phyloP scores from a whole-genome alignment of 2,888 invertebrate species.

The Clepsis dumicolana region DNA sequence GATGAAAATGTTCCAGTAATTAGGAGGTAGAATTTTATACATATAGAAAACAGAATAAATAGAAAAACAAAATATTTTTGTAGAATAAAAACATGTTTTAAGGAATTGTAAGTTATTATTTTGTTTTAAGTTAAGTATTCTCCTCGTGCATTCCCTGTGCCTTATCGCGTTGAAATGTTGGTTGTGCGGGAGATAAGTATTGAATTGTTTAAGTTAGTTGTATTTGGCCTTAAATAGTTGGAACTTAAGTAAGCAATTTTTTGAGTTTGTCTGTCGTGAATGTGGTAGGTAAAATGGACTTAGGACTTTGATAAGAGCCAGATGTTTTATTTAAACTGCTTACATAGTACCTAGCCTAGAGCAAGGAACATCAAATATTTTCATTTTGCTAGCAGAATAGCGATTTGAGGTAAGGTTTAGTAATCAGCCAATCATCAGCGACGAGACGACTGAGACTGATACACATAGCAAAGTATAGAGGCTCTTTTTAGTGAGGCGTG shows the following conservation, averaged over 20 bases:
- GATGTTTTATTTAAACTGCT: no score
- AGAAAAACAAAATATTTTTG: background rate
- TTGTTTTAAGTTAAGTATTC: constrained; percentile 47
- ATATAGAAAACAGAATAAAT: no score
- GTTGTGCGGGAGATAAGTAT: background rate
- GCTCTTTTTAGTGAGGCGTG: no score
- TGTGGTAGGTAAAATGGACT: background rate
- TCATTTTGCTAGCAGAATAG: background rate
- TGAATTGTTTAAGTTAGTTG: background rate
- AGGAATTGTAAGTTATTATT: background rate
- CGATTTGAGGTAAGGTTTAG: background rate
- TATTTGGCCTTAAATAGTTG: background rate
- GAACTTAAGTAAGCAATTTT: background rate
- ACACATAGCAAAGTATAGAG: no score
- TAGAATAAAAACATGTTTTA: background rate
- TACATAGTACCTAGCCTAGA: no score
- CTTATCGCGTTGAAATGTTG: constrained; percentile 59
- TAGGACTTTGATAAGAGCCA: background rate
- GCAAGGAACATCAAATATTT: no score
- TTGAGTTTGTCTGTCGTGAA: background rate
- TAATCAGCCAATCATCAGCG: background rate
- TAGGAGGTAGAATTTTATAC: background rate
- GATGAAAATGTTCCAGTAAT: background rate
- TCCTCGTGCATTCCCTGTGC: constrained; percentile 82
- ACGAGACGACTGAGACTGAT: background rate